Evolutionary conservation across 2,888 invertebrate species (phyloP).

Genomic region (Poecilus cupreus): DNA sequence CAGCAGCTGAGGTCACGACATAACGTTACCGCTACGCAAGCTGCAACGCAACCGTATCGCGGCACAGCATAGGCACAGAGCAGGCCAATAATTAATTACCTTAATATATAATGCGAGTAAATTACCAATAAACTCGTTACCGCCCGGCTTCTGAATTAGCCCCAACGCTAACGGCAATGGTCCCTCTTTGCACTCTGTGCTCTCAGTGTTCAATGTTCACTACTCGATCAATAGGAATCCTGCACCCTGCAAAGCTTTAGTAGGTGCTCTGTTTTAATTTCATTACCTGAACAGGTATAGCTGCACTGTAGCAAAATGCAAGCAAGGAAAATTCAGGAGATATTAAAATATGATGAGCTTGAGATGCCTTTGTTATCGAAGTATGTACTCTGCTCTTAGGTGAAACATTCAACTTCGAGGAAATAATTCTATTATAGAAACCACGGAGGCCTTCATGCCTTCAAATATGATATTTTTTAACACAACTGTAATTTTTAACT

Average conservation of each 20-base stretch:
- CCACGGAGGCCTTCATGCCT: too few species aligned
- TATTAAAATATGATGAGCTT: too few species aligned
- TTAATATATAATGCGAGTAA: conserved; percentile 63
- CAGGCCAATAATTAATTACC: conserved; percentile 55
- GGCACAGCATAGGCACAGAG: conserved; percentile 4
- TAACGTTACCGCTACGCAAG: not conserved
- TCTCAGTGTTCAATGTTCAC: not conserved
- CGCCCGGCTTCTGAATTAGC: conserved; percentile 60
- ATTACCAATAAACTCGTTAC: conserved; percentile 65
- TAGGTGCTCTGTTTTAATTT: conserved; percentile 31
- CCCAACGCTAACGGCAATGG: not conserved
- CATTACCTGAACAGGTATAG: conserved; percentile 2
- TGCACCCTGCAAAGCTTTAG: not conserved
- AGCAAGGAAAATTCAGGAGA: too few species aligned
- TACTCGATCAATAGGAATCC: conserved; percentile 30
- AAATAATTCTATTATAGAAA: too few species aligned
- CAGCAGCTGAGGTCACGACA: not conserved
- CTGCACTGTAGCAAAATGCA: too few species aligned
- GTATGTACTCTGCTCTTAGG: too few species aligned
- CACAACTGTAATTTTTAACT: too few species aligned
- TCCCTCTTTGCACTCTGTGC: conserved; percentile 38
- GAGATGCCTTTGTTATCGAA: too few species aligned
- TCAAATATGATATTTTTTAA: too few species aligned
- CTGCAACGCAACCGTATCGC: not conserved
- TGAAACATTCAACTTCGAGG: too few species aligned